Conservation (phyloP, 2,797 vertebrate genomes). For the Eleutherodactylus coqui region DNA sequence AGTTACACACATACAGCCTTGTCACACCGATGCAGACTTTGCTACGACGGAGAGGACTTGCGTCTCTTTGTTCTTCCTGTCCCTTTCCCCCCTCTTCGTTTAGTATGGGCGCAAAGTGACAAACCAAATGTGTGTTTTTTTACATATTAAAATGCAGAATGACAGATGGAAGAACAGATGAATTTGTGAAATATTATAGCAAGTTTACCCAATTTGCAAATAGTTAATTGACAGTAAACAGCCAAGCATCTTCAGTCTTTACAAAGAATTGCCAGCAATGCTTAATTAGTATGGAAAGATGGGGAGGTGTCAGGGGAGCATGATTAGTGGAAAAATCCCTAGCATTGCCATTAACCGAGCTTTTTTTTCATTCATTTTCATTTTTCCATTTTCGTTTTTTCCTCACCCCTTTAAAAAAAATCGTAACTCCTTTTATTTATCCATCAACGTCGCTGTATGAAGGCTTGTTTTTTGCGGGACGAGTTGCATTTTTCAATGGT, state of each 20-base stretch:
- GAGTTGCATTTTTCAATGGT: too few species aligned
- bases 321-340: neutral
- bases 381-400: too few species aligned
- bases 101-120: neutral
- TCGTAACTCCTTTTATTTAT: too few species aligned
- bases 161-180: conserved; percentile 8
- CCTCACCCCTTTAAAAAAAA: too few species aligned
- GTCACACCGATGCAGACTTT: neutral
- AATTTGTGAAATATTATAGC: conserved; percentile 11
- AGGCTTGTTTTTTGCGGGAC: too few species aligned
- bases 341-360: too few species aligned
- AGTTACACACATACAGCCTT: neutral
- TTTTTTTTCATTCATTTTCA: too few species aligned
- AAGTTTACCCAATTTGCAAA: conserved; percentile 21
- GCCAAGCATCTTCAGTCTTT: neutral
- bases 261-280: conserved; percentile 3
- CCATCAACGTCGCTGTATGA: too few species aligned
- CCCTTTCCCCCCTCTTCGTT: neutral
- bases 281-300: neutral
- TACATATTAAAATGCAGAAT: neutral
- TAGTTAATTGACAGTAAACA: conserved; percentile 22
- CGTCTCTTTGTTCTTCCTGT: neutral
- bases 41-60: neutral
- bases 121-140: conserved; percentile 3
- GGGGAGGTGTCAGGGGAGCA: neutral